Evolutionary conservation across 2,797 vertebrate genomes (phyloP).

Genomic region (Neolamprologus multifasciatus): DNA sequence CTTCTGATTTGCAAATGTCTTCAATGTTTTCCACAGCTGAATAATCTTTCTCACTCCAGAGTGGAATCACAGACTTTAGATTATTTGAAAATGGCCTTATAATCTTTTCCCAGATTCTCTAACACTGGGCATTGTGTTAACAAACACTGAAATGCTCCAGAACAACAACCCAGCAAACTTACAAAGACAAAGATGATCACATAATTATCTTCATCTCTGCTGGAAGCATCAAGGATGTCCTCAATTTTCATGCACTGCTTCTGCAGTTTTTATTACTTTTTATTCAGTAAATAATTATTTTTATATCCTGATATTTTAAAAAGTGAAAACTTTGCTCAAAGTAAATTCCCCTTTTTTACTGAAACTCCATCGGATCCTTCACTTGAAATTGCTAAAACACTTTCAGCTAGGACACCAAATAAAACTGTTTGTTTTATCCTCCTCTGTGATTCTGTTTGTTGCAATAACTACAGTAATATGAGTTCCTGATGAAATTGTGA

Average conservation of each 20-base stretch:
- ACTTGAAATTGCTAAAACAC: neutral
- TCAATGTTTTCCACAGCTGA: neutral
- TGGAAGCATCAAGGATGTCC: neutral
- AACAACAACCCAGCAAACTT: neutral
- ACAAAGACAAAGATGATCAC: neutral
- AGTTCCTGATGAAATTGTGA: neutral
- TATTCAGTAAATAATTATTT: neutral
- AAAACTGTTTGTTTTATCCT: neutral
- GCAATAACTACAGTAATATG: neutral
- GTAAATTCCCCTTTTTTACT: neutral
- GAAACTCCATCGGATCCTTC: neutral
- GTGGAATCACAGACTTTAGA: neutral
- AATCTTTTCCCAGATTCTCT: neutral
- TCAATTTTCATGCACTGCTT: neutral
- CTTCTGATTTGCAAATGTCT: neutral
- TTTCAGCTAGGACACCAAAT: neutral
- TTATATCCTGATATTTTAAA: neutral
- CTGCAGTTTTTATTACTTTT: neutral
- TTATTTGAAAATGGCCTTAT: neutral
- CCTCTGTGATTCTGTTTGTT: slow-evolving; percentile 1
- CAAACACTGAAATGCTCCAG: neutral
- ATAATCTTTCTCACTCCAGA: neutral
- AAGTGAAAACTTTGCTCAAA: neutral
- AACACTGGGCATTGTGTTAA: neutral
- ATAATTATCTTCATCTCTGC: neutral